These are phyloP conservation scores for Melanargia galathea DNA, from an alignment of 2,888 invertebrate genomes.

Conservation along the genomic window DNA sequence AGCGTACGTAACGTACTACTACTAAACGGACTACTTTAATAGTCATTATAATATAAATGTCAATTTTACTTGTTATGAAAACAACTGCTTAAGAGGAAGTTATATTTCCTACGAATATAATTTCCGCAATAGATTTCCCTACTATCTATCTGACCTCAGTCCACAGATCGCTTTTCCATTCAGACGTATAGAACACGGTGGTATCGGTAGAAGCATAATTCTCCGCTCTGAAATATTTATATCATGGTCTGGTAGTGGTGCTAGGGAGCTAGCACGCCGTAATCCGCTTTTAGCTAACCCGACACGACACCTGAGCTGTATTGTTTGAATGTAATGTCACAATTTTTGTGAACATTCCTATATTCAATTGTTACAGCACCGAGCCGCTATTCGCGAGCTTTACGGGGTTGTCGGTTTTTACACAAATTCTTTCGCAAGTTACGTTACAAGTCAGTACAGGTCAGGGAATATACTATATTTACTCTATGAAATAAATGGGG, in stretches of 20 bases:
- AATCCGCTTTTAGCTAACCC: conserved; percentile 32
- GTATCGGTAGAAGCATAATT: conserved; percentile 77
- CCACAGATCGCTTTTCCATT: conserved; percentile 59
- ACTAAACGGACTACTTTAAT: too few species aligned
- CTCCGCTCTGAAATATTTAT: conserved; percentile 81
- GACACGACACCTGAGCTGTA: conserved; percentile 31
- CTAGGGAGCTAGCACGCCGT: conserved; percentile 54
- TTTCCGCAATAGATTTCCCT: conserved; percentile 19
- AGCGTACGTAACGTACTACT: too few species aligned
- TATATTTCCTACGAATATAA: conserved; percentile 9
- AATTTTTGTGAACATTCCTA: background rate
- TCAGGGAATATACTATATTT: too few species aligned
- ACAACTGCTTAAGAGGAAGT: background rate
- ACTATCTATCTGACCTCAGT: conserved; percentile 31
- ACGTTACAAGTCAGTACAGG: too few species aligned
- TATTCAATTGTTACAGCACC: too few species aligned
- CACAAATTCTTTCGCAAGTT: too few species aligned
- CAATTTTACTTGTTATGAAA: background rate
- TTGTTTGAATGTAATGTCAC: too few species aligned
- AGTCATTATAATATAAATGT: too few species aligned
- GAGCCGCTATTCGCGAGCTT: too few species aligned
- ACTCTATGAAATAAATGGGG: too few species aligned
- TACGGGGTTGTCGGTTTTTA: too few species aligned
- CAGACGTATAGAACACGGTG: conserved; percentile 57
- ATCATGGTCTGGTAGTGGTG: conserved; percentile 53